phyloP scores from a whole-genome alignment of 2,888 invertebrate species.

The Sepiola atlantica region DNA sequence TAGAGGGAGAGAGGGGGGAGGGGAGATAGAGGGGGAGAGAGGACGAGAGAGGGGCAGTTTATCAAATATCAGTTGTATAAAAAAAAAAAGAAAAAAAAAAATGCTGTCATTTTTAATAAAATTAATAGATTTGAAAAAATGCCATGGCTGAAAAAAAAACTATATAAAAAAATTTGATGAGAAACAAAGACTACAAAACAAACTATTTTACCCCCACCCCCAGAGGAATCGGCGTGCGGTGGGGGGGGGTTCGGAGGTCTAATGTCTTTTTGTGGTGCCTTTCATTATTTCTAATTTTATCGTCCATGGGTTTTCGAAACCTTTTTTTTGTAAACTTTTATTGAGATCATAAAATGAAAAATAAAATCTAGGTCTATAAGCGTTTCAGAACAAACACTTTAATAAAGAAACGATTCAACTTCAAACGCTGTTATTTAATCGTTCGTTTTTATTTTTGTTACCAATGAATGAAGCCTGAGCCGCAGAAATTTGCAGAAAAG shows the following conservation, averaged over 20 bases:
- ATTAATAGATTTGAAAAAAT: slow-evolving; percentile 32
- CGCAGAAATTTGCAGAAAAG: too few relatives aligned
- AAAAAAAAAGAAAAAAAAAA: too few relatives aligned
- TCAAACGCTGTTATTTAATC: not conserved
- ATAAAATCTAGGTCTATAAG: not conserved
- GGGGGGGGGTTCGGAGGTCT: too few relatives aligned
- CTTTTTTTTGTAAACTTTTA: not conserved
- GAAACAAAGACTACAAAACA: not conserved
- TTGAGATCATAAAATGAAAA: not conserved
- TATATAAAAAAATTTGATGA: not conserved
- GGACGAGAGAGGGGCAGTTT: not conserved
- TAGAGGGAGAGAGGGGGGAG: not conserved
- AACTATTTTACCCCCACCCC: not conserved
- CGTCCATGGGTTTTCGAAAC: not conserved
- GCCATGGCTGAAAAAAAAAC: not conserved
- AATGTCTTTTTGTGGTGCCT: not conserved
- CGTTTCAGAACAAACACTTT: not conserved
- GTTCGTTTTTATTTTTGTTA: too few relatives aligned
- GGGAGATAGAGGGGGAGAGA: too few relatives aligned
- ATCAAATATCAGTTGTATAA: not conserved
- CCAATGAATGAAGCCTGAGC: too few relatives aligned
- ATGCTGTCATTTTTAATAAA: slow-evolving; percentile 19
- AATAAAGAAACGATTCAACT: not conserved
- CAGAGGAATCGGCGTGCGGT: not conserved
- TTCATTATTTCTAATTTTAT: not conserved